phyloP scores from a whole-genome alignment of 2,113 vertebrate genomes.

The Phylloscopus trochilus region DNA sequence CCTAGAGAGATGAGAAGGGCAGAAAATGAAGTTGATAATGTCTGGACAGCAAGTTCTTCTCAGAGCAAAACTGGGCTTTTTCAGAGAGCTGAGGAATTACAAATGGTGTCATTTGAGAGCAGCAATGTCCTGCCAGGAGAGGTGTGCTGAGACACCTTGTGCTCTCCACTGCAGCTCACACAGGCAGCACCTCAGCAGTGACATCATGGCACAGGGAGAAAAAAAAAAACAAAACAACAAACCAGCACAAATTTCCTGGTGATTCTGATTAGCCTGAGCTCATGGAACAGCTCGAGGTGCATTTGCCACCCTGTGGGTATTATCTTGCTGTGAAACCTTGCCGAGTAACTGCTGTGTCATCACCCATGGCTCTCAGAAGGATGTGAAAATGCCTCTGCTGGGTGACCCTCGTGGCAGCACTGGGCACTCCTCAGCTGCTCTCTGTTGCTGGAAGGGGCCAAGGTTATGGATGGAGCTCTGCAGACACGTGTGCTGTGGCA shows the following conservation, averaged over 20 bases:
- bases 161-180: background rate
- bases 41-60: background rate
- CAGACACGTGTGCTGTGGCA: background rate
- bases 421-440: background rate
- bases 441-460: background rate
- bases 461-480: background rate
- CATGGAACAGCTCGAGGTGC: background rate
- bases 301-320: background rate
- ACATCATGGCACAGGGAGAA: background rate
- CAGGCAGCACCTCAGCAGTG: background rate
- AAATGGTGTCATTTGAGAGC: background rate
- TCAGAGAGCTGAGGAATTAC: background rate
- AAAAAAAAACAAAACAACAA: background rate
- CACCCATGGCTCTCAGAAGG: background rate
- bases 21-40: slow-evolving; percentile 12
- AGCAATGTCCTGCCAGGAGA: background rate
- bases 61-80: background rate
- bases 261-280: background rate
- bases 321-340: background rate
- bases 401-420: background rate
- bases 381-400: background rate
- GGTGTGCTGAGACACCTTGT: background rate
- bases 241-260: background rate
- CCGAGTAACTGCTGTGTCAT: background rate
- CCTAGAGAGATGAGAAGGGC: background rate